These are phyloP conservation scores for Sceloporus undulatus DNA, from an alignment of 2,113 vertebrate genomes.

Conservation along the genomic window DNA sequence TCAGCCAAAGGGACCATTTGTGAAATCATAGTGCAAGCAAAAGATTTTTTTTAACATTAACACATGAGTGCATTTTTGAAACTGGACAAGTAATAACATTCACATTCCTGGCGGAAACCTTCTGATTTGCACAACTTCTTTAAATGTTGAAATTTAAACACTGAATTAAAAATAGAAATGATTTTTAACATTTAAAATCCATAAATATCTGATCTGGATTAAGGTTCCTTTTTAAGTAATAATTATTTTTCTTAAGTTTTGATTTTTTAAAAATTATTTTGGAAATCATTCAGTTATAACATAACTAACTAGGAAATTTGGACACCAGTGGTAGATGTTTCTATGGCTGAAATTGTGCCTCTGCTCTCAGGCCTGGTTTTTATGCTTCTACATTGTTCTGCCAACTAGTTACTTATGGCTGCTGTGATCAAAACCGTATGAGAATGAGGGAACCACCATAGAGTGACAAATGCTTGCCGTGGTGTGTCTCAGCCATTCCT, in stretches of 20 bases:
- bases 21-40: constrained; percentile 56
- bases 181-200: constrained; percentile 37
- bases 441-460: too few species aligned
- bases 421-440: too few species aligned
- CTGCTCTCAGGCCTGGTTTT: too few species aligned
- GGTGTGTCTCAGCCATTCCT: too few species aligned
- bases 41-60: constrained; percentile 48
- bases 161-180: not conserved
- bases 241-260: too few species aligned
- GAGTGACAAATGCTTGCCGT: too few species aligned
- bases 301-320: not conserved
- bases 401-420: too few species aligned
- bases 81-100: constrained; percentile 33
- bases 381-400: too few species aligned
- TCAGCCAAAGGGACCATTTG: constrained; percentile 44
- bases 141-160: constrained; percentile 28
- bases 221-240: not conserved
- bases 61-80: constrained; percentile 43
- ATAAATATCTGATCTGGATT: not conserved
- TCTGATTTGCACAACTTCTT: constrained; percentile 18
- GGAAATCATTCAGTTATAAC: not conserved
- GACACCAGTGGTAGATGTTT: not conserved
- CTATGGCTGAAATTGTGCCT: not conserved
- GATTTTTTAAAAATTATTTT: not conserved
- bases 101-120: constrained; percentile 4